phyloP scores from a whole-genome alignment of 2,888 invertebrate genomes.

The Ferdinandea cuprea region DNA sequence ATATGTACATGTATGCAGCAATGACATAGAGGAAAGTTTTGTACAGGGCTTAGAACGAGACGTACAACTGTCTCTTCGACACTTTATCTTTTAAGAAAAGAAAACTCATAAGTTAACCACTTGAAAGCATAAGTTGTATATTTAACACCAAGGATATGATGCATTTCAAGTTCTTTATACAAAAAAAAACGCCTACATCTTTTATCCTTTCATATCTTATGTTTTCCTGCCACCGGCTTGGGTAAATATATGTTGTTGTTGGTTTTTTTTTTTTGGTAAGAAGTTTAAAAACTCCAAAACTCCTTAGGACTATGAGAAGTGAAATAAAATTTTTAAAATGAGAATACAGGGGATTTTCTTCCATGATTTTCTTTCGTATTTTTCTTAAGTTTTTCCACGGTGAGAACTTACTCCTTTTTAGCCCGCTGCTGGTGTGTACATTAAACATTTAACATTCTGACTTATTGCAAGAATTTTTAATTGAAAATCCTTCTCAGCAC shows the following conservation, averaged over 20 bases:
- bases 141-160: constrained; percentile 27
- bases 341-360: constrained; percentile 33
- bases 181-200: constrained; percentile 5
- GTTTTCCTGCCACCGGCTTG: not conserved
- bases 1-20: not conserved
- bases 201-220: not conserved
- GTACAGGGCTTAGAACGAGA: not conserved
- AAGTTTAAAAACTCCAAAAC: constrained; percentile 40
- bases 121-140: constrained; percentile 25
- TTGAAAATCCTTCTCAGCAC: constrained; percentile 66
- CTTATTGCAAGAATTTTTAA: constrained; percentile 74
- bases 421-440: constrained; percentile 40
- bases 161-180: constrained; percentile 14
- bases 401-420: constrained; percentile 30
- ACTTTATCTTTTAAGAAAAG: constrained; percentile 6
- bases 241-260: constrained; percentile 23
- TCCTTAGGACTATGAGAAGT: constrained; percentile 29
- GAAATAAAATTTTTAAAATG: constrained; percentile 50
- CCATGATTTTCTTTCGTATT: constrained; percentile 27
- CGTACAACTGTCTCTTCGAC: not conserved
- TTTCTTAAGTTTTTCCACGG: constrained; percentile 8
- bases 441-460: constrained; percentile 72
- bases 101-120: constrained; percentile 3
- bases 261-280: constrained; percentile 26
- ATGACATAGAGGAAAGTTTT: not conserved